Conservation (phyloP, 2,113 vertebrate genomes). For the Phrynosoma platyrhinos region DNA sequence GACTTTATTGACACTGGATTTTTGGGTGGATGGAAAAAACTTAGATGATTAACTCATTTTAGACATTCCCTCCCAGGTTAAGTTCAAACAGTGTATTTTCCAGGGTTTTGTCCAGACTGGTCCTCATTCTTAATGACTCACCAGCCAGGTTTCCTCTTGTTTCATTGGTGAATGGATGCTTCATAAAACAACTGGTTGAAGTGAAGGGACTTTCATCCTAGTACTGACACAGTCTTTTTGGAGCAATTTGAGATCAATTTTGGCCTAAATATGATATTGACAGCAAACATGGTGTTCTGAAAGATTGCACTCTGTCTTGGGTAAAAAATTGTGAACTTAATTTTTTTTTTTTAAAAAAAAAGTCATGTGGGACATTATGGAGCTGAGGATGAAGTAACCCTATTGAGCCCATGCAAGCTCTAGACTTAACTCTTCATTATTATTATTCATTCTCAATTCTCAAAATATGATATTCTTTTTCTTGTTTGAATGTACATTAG, state of each 20-base stretch:
- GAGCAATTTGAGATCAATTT: slow-evolving; percentile 36
- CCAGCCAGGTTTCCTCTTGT: slow-evolving; percentile 70
- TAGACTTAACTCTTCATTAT: too few species aligned
- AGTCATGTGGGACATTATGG: slow-evolving; percentile 26
- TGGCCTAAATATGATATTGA: slow-evolving; percentile 48
- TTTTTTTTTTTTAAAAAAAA: background rate
- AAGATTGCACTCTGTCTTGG: slow-evolving; percentile 49
- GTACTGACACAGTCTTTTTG: slow-evolving; percentile 54
- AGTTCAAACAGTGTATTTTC: slow-evolving; percentile 73
- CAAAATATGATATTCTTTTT: slow-evolving; percentile 16
- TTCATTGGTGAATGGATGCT: slow-evolving; percentile 60
- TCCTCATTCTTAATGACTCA: slow-evolving; percentile 72
- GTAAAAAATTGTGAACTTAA: slow-evolving; percentile 29
- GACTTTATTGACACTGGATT: slow-evolving; percentile 57
- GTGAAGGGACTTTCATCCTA: background rate
- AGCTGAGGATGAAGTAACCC: slow-evolving; percentile 39
- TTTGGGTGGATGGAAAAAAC: slow-evolving; percentile 69
- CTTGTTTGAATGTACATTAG: slow-evolving; percentile 28
- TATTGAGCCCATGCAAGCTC: slow-evolving; percentile 13
- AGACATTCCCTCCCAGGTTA: slow-evolving; percentile 60
- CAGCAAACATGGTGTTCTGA: slow-evolving; percentile 40
- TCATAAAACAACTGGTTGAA: slow-evolving; percentile 40
- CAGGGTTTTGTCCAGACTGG: slow-evolving; percentile 68
- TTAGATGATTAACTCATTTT: slow-evolving; percentile 70
- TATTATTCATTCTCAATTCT: background rate